Conservation (phyloP, 2,113 vertebrate genomes). For the Oenanthe oenanthe region DNA sequence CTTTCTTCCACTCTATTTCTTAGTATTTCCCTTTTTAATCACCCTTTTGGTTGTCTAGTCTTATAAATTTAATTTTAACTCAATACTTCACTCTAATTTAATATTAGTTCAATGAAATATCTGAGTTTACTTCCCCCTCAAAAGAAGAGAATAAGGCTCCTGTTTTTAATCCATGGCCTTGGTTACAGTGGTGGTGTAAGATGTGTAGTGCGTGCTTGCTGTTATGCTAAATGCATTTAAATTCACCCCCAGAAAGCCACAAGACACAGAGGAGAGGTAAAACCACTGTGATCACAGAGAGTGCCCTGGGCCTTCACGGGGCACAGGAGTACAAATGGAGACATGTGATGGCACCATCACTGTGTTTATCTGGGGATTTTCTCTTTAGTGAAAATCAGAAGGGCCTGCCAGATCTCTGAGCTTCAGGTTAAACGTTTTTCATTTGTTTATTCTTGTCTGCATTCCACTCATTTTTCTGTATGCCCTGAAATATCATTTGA, state of each 20-base stretch:
- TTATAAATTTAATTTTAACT: not conserved
- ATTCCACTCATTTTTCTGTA: slow-evolving; percentile 43
- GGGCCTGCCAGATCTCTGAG: slow-evolving; percentile 17
- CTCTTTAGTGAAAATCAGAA: slow-evolving; percentile 4
- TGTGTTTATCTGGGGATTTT: not conserved
- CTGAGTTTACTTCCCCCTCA: accelerated
- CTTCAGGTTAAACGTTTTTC: slow-evolving; percentile 39
- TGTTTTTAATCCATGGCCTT: not conserved
- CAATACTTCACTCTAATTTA: not conserved
- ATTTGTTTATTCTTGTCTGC: slow-evolving; percentile 58
- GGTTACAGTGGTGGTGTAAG: not conserved
- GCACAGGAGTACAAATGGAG: not conserved
- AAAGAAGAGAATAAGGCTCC: not conserved
- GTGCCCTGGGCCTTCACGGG: not conserved
- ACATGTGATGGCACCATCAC: not conserved
- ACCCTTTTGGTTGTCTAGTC: not conserved
- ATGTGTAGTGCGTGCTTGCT: not conserved
- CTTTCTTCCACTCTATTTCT: not conserved
- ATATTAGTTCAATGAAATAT: not conserved
- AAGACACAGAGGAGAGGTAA: not conserved
- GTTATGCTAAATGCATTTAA: not conserved
- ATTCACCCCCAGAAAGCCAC: not conserved
- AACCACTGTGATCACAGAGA: not conserved
- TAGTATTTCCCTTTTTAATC: not conserved
- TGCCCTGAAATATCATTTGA: slow-evolving; percentile 47